Evolutionary conservation across 2,888 invertebrate genomes (phyloP), one percentile per base, ranked within the genome.

Genomic region (Ferrisia virgata): DNA sequence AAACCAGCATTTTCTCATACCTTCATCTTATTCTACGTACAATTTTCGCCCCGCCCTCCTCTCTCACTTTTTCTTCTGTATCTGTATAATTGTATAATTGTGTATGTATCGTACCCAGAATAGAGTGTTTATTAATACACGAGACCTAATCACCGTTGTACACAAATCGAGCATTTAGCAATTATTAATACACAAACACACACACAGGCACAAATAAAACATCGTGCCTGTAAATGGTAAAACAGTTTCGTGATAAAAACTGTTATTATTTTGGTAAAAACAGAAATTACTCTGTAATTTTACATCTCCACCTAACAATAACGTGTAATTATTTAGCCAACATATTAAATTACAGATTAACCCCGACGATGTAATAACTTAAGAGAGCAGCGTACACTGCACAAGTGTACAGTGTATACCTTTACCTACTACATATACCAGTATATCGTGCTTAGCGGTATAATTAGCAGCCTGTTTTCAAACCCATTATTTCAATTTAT

Each of bases 331-430:
- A 64, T 36, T 31, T 18, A 6, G 36, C 25, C n/a, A 39, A 64
- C 36, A 69, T 82, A 64, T 82, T 33, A 69, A 82, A 82, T 82
- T 82, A 82, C 69, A 39, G 82, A 28, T 64, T 82, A 82, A 82
- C 58, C 58, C 58, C 58, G 58, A 64, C 58, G 58, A 64, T 64
- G 58, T 64, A 64, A 64, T 64, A 64, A 64, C 58, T 47, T 47
- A 47, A 47, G n/a, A n/a, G n/a, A 47, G 47, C 47, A 47, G 47
- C n/a, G n/a, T n/a, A n/a, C n/a, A n/a, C n/a, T n/a, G n/a, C n/a
- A n/a, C n/a, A n/a, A n/a, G n/a, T n/a, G n/a, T n/a, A n/a, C n/a
- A n/a, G n/a, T n/a, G n/a, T n/a, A n/a, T n/a, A n/a, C n/a, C n/a
- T n/a, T n/a, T n/a, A n/a, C n/a, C n/a, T n/a, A n/a, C n/a, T n/a